Evolutionary conservation across 2,888 invertebrate genomes (phyloP), one percentile per base, ranked within the genome.

Genomic region (Amitus sp.): DNA sequence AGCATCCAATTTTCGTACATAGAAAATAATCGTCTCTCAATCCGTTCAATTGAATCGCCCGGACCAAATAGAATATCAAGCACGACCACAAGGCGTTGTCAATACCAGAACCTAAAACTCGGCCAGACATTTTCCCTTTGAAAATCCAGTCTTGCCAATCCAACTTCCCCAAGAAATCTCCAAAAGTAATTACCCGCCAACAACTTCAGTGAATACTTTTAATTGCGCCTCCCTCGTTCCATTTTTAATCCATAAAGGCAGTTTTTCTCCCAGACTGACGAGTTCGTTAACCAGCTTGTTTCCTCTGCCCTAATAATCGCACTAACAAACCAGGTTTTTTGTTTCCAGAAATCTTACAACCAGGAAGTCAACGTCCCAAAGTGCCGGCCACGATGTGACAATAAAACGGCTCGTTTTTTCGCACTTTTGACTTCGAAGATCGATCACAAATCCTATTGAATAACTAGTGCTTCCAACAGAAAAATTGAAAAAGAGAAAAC

Each of bases 401-500:
- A 81, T 80, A 82, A 82, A 75, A 73, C 73, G 72, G 73, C 69
- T 71, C 73, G 70, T 74, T 67, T 68, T 70, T 73, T 77, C 71
- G 72, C 75, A 73, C 70, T 73, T 72, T 66, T 71, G 47, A 51
- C 70, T 67, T 66, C 68, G 71, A n/a, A n/a, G n/a, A n/a, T n/a
- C n/a, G n/a, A n/a, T n/a, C n/a, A n/a, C 23, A 23, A 23, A 23
- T 69, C 71, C 72, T 70, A 71, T 70, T 68, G 58, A 66, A 66
- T 71, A 73, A 68, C 74, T 73, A 76, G 82, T 80, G 80, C 81
- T 82, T 81, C 80, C 73, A 65, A n/a, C n/a, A n/a, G n/a, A n/a
- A n/a, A 68, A 61, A 67, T 37, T 33, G 62, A 59, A 66, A 50
- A 67, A 66, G 56, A 51, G 45, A 19, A 33, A 45, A 34, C 23